Evolutionary conservation across 1,140 invertebrate genomes (phyloP), one percentile per base, ranked within the genome.

Genomic region (Ceratina japonica): DNA sequence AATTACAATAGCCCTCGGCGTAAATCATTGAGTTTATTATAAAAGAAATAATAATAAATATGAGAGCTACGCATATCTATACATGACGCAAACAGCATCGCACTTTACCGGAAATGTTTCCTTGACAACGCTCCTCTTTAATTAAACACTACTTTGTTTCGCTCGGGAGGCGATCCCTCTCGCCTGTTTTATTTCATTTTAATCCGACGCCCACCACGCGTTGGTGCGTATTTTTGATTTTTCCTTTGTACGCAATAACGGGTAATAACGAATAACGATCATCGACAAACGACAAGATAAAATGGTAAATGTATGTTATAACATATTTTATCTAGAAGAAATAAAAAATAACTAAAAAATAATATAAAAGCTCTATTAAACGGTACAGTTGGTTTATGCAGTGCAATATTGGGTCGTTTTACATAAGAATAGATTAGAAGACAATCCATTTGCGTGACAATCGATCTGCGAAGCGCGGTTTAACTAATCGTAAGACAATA

Each of bases 141-240:
- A 66, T 75, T 66, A 75, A 75, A 66, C 54, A 52, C 58, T 44
- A 22, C 73, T 16, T 20, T 15, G 18, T 20, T 10, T 12, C 12
- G 27, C 16, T 5, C n/a, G 20, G 54, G 8, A 15, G 31, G 2
- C 15, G 20, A 75, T 64, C 56, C 56, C 27, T 66, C 73, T 66
- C 52, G 20, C 15, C 16, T 3, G 27, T 49, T 44, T 5, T 58
- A 27, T 58, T 66, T 75, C 63, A 37, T 65, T 31, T 56, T 75
- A 75, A 75, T 75, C 66, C 27, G 22, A 22, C 51, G 63, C 56
- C 52, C 37, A 65, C 66, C 63, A 15, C 16, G 31, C 31, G 31
- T 49, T 31, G 62, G 56, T 62, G 20, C 52, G n/a, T 52, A 27
- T 44, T n/a, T 27, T 22, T 5, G 44, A 54, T 24, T 59, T 52